Evolutionary conservation across 1,140 invertebrate species (phyloP).

Genomic region (Belonocnema kinseyi): DNA sequence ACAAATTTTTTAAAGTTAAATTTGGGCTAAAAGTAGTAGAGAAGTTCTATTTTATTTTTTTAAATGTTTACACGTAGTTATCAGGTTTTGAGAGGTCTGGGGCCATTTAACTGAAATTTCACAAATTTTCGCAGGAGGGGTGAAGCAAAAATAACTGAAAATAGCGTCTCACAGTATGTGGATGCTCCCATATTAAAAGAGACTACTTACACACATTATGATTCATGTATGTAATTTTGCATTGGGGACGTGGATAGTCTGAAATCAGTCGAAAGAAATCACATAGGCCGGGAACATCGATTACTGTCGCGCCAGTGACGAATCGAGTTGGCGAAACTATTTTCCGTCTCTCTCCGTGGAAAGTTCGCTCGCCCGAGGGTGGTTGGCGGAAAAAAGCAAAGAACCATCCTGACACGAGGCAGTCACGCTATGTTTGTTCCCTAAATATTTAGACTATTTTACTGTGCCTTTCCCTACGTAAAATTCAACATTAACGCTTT

Average conservation of each 20-base stretch:
- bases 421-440: conserved; percentile 42
- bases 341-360: conserved; percentile 33
- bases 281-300: conserved; percentile 44
- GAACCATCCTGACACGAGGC: background rate
- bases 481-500: conserved; percentile 37
- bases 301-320: conserved; percentile 47
- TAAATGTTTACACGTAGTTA: too few species aligned
- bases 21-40: too few species aligned
- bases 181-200: too few species aligned
- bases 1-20: too few species aligned
- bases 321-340: conserved; percentile 38
- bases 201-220: conserved; percentile 7
- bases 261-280: conserved; percentile 39
- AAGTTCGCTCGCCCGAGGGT: background rate
- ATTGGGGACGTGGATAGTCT: background rate
- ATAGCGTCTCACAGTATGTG: too few species aligned
- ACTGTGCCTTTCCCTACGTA: conserved; percentile 11
- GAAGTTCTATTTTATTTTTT: too few species aligned
- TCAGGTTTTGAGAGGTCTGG: too few species aligned
- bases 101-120: too few species aligned
- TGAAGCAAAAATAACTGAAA: too few species aligned
- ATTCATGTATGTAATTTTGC: background rate
- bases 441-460: conserved; percentile 53
- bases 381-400: background rate
- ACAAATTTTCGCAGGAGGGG: too few species aligned